These are phyloP conservation scores for Staurois parvus DNA, from an alignment of 2,797 vertebrate species.

Conservation along the genomic window DNA sequence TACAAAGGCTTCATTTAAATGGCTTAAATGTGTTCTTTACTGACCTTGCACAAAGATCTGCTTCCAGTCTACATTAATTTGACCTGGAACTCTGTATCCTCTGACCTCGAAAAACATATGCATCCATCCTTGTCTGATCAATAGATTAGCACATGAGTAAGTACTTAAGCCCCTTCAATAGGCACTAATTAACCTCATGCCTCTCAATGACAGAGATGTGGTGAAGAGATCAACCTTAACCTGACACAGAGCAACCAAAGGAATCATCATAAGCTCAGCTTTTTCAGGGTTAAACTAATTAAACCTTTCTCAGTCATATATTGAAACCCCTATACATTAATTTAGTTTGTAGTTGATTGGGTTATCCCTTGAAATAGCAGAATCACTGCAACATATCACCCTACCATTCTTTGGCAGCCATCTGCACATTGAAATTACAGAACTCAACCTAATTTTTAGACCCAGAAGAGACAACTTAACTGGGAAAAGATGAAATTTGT, in stretches of 20 bases:
- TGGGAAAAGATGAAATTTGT: too few relatives aligned
- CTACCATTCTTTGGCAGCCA: too few relatives aligned
- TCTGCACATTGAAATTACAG: too few relatives aligned
- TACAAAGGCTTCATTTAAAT: neutral
- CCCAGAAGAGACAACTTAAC: too few relatives aligned
- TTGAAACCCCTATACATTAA: neutral
- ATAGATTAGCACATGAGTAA: conserved; percentile 31
- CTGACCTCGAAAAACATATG: conserved; percentile 17
- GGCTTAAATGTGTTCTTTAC: neutral
- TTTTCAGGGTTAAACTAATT: neutral
- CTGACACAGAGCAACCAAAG: conserved; percentile 12
- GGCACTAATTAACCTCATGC: conserved; percentile 27
- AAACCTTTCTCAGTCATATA: neutral
- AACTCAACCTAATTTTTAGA: too few relatives aligned
- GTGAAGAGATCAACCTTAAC: conserved; percentile 34
- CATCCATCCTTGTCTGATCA: conserved; percentile 29
- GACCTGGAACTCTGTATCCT: neutral
- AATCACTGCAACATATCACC: too few relatives aligned
- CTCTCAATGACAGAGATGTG: neutral
- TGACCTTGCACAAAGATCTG: neutral
- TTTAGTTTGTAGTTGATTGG: neutral
- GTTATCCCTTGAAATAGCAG: too few relatives aligned
- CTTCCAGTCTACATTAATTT: neutral
- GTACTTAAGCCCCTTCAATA: conserved; percentile 14
- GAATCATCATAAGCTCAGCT: neutral